Evolutionary conservation across 2,113 vertebrate genomes (phyloP).

Genomic region (Nasalis larvatus): DNA sequence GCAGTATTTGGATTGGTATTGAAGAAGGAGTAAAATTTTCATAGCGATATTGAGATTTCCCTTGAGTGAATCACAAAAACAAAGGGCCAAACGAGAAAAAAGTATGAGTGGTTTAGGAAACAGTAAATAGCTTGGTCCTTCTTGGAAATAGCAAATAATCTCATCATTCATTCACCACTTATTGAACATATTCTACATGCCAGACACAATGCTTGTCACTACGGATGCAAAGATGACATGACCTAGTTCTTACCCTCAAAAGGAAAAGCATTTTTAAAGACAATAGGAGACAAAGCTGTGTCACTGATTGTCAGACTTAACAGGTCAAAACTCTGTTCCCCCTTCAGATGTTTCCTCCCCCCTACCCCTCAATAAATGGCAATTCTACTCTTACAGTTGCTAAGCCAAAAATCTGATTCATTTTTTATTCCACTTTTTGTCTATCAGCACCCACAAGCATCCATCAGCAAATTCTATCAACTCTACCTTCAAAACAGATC

Average conservation of each 20-base stretch:
- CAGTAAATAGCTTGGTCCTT: neutral
- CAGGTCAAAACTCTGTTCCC: neutral
- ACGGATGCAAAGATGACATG: neutral
- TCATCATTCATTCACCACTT: neutral
- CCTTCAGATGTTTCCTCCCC: neutral
- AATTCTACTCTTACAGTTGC: neutral
- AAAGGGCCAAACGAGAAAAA: neutral
- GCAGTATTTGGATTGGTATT: neutral
- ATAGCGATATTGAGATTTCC: neutral
- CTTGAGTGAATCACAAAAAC: neutral
- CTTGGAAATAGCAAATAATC: neutral
- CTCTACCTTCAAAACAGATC: neutral
- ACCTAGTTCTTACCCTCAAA: neutral
- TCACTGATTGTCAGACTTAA: neutral
- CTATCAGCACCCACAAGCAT: neutral
- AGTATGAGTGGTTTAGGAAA: neutral
- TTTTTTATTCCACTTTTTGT: conserved; percentile 5
- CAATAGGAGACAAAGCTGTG: neutral
- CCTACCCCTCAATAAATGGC: neutral
- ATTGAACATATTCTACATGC: neutral
- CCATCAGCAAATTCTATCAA: neutral
- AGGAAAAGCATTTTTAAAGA: conserved; percentile 1
- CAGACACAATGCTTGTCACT: neutral
- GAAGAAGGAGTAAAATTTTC: neutral
- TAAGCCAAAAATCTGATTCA: neutral